Percentiles rank a stretch among this genome's conserved stretches.
These are phyloP conservation scores for Drosophila navojoa DNA, from an alignment of 1,140 invertebrate species.

Conservation along the genomic window DNA sequence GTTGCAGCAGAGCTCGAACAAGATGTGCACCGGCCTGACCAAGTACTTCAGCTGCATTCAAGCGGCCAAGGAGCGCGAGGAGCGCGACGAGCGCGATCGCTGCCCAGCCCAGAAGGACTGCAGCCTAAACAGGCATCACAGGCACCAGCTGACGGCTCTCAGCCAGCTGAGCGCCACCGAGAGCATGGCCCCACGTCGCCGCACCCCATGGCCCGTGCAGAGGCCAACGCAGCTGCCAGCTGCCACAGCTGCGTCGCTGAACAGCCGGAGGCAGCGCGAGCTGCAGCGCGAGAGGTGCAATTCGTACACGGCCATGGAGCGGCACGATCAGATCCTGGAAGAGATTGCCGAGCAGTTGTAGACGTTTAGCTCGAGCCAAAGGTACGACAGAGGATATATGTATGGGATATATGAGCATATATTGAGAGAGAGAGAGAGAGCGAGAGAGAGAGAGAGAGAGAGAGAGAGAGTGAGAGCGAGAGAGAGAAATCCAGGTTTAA, in stretches of 20 bases:
- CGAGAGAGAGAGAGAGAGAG: no score
- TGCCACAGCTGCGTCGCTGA: neutral
- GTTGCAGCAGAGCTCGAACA: neutral
- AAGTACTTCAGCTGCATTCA: slow-evolving; percentile 45
- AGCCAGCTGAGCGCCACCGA: neutral
- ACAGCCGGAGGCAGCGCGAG: neutral
- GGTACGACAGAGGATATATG: no score
- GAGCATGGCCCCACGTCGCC: neutral
- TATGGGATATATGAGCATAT: no score
- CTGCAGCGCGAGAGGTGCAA: slow-evolving; percentile 1
- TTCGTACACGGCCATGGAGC: slow-evolving; percentile 47
- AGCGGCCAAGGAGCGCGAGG: slow-evolving; percentile 11
- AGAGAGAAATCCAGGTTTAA: no score
- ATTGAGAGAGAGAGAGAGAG: no score
- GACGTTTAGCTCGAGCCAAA: neutral
- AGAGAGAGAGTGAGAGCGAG: no score
- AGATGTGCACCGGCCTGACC: slow-evolving; percentile 40
- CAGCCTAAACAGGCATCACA: neutral
- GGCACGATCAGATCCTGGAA: slow-evolving; percentile 39
- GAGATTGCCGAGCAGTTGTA: neutral
- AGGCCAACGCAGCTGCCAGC: neutral
- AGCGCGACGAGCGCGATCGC: slow-evolving; percentile 13
- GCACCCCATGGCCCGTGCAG: neutral
- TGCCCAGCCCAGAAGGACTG: neutral
- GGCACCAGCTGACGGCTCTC: neutral